phyloP scores from a whole-genome alignment of 2,113 vertebrate species.

The Actenoides hombroni region DNA sequence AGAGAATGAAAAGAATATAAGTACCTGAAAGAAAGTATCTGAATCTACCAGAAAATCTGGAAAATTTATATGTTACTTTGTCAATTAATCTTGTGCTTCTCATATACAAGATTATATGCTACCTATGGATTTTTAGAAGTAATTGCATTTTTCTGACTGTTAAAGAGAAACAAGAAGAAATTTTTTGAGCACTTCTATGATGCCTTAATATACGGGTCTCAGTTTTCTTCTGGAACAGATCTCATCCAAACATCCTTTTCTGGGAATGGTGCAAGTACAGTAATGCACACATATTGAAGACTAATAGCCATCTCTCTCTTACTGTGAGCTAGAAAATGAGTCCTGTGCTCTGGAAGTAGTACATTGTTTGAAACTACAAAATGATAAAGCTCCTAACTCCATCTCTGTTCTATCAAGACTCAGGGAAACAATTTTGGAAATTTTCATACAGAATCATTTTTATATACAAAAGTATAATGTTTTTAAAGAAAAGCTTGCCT shows the following conservation, averaged over 20 bases:
- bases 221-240: background rate
- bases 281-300: background rate
- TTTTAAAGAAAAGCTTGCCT: background rate
- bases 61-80: background rate
- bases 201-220: background rate
- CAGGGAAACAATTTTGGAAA: background rate
- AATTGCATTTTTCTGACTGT: background rate
- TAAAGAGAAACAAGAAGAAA: background rate
- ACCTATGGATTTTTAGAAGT: background rate
- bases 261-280: background rate
- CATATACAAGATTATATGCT: background rate
- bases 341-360: background rate
- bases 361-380: slow-evolving; percentile 10
- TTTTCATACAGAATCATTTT: background rate
- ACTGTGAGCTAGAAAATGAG: slow-evolving; percentile 1
- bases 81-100: background rate
- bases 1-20: background rate
- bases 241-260: background rate
- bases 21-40: background rate
- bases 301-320: background rate
- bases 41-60: background rate
- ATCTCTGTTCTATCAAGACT: background rate
- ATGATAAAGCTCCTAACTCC: slow-evolving; percentile 1
- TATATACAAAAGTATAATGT: background rate
- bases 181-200: background rate